Base-by-base conservation (phyloP, 2,113 vertebrate species). In the Cryptotis parvus region DNA sequence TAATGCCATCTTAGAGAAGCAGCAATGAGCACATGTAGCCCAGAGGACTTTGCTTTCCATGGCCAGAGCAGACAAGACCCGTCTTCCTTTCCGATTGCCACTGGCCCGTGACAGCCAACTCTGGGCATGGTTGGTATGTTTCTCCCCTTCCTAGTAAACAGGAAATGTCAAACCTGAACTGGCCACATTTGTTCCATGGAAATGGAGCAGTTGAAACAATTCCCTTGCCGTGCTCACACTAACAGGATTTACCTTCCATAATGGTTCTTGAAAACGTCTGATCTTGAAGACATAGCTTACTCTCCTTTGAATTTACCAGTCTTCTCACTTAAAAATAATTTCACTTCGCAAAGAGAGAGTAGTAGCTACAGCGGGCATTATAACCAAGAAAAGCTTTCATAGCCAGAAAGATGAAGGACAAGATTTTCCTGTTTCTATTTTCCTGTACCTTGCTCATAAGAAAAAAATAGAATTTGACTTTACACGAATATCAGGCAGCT, bases 1-100 rank as follows among this genome's bases (percentile, higher is more conserved):
- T 85, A 84, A 95, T 70, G 84, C 83, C 93, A 39, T 97, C 89
- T 95, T 94, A 90, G 94, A 92, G 86, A 89, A 72, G 45, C 27
- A 52, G 45, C 26, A 81, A 41, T 14, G 45, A 91, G 4, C 18
- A 1, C 70, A 27, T 27, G 82, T 31, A 72, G 61, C 88, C 89
- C 22, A 24, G 33, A 85, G 72, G 89, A 66, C 80, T 84, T 88
- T 63, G 81, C 55, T 37, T 63, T 65, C 70, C 63, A 87, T 35
- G 16, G 37, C 76, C 22, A 39, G 86, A 45, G 58, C 6, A 58
- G 84, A 85, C 31, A 3, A 74, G 66, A 72, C 55, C 68, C 94
- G 33, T 80, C 31, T 49, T 61, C 41, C 84, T 3, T 73, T 9
- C 83, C 76, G 29, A 52, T 65, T 76, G 58, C 4, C 72, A 29